phyloP scores from a whole-genome alignment of 1,140 invertebrate species.

The Cheumatopsyche charites region DNA sequence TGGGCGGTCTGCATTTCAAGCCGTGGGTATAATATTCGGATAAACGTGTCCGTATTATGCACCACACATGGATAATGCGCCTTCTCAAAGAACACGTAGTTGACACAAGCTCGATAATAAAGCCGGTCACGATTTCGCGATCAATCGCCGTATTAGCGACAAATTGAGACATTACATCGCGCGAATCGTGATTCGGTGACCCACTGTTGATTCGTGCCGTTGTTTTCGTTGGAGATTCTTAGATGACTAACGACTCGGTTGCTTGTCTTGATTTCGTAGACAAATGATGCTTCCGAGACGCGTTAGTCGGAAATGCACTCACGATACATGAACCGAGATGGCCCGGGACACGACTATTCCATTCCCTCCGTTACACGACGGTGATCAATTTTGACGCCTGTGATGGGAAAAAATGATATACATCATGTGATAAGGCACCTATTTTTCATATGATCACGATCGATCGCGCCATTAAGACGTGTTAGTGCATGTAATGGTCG shows the following conservation, averaged over 20 bases:
- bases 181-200: slow-evolving; percentile 43
- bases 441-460: background rate
- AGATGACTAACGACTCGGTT: background rate
- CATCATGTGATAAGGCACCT: background rate
- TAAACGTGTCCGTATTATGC: background rate
- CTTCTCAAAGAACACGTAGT: slow-evolving; percentile 9
- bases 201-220: slow-evolving; percentile 12
- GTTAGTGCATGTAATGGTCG: background rate
- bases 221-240: too few species aligned
- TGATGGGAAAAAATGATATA: background rate
- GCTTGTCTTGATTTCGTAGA: slow-evolving; percentile 3
- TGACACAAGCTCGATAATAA: slow-evolving; percentile 1
- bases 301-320: slow-evolving; percentile 24
- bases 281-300: slow-evolving; percentile 11
- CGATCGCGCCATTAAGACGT: background rate
- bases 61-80: background rate
- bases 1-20: background rate
- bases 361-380: background rate
- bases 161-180: slow-evolving; percentile 19
- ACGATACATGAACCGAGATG: slow-evolving; percentile 17
- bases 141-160: slow-evolving; percentile 20
- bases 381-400: slow-evolving; percentile 3
- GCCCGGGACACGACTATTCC: slow-evolving; percentile 16
- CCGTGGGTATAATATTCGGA: background rate
- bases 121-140: background rate